Base-by-base conservation (phyloP, 2,888 invertebrate species). In the Hartigia nigra region DNA sequence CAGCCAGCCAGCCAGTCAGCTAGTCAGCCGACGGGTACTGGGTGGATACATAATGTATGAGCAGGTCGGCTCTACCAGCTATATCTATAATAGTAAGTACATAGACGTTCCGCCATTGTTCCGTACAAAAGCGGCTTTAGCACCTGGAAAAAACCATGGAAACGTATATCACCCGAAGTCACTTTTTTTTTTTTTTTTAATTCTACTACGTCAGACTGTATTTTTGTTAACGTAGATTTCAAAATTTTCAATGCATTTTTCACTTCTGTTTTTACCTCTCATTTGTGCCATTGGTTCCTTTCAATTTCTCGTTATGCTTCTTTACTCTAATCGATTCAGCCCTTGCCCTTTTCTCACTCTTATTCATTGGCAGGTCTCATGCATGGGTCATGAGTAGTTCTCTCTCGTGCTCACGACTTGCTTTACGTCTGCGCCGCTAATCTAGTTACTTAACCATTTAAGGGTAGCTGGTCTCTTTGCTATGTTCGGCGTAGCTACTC, bases 31-130 rank as follows among this genome's bases (percentile, higher is more conserved):
- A 78, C 78, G 76, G 76, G 80, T 75, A 55, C 1, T 14, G 55
- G 31, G 39, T 55, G 70, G 35, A 85, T 87, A 75, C 82, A 86
- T 87, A 84, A 86, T 87, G 83, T 83, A 84, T 83, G 84, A 86
- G 81, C 75, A 78, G 55, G 76, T 55, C 23, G 23, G 23, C 9
- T 55, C 23, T 55, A 55, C 55, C 23, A 55, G 23, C 23, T 55
- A 55, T 55, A 39, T 39, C 14, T 14, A 14, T 5, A 55, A 23
- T 12, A 34, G n/a, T 70, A 23, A 12, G 5, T 31, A 31, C 5
- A 32, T 70, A 31, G 31, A 12, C 31, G 14, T 31, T 14, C 4
- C 14, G 12, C 4, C 32, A 72, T 72, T 72, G 72, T 72, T 72
- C 72, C 12, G n/a, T 12, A 23, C 12, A 72, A 72, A 31, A 31